Conservation (phyloP, 2,888 invertebrate genomes). For the Tetrapedia diversipes region DNA sequence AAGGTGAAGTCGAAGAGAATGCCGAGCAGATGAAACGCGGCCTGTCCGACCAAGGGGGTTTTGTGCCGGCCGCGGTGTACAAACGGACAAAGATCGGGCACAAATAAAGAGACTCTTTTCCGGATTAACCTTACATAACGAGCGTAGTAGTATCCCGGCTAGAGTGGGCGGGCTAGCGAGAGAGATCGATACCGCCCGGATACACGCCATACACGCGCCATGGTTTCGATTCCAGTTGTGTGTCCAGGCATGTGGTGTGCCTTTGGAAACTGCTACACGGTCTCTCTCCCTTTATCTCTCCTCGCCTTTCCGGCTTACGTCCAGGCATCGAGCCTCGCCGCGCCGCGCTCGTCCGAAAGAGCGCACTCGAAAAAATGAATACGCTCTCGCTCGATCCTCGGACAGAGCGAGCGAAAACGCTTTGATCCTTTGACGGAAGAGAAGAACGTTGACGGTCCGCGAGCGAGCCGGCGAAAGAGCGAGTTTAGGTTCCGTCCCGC, state of each 20-base stretch:
- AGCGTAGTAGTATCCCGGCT: too few relatives aligned
- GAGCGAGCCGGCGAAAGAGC: constrained; percentile 6
- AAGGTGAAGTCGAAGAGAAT: constrained; percentile 50
- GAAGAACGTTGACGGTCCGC: constrained; percentile 6
- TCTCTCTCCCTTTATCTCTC: constrained; percentile 19
- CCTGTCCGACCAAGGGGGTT: not conserved
- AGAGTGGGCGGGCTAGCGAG: not conserved
- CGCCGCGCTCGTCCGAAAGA: constrained; percentile 20
- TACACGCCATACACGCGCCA: constrained; percentile 26
- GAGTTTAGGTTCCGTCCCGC: constrained; percentile 36
- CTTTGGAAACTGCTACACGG: constrained; percentile 20
- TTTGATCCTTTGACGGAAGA: constrained; percentile 52
- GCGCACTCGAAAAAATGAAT: constrained; percentile 20
- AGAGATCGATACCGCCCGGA: constrained; percentile 42
- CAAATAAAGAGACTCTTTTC: constrained; percentile 51
- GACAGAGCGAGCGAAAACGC: constrained; percentile 27
- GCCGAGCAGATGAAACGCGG: constrained; percentile 28
- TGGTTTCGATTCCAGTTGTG: constrained; percentile 41
- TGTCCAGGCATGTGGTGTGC: constrained; percentile 1
- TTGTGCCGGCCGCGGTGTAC: not conserved
- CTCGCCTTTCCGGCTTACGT: constrained; percentile 17
- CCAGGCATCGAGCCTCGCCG: too few relatives aligned
- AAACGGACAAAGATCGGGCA: constrained; percentile 44
- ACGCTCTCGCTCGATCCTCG: constrained; percentile 22
- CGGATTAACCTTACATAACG: constrained; percentile 55